Evolutionary conservation across 2,797 vertebrate genomes (phyloP).

Genomic region (Oryzias dopingdopingensis): DNA sequence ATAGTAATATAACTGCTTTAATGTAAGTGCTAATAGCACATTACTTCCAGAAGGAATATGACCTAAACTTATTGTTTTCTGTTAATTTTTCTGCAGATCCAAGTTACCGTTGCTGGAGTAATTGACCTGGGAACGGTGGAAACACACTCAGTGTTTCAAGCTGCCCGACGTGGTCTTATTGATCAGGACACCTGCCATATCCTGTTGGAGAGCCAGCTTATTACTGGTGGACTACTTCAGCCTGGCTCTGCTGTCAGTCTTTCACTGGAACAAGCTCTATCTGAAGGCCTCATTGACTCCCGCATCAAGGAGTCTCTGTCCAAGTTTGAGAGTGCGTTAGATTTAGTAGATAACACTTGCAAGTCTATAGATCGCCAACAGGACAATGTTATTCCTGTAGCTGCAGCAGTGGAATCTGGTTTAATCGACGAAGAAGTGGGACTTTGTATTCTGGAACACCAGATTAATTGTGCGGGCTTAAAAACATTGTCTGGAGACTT

Average conservation of each 20-base stretch:
- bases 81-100: slow-evolving; percentile 74
- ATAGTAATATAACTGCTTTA: slow-evolving; percentile 8
- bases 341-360: slow-evolving; percentile 55
- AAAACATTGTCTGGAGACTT: slow-evolving; percentile 54
- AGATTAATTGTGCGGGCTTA: slow-evolving; percentile 81
- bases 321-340: slow-evolving; percentile 76
- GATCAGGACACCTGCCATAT: slow-evolving; percentile 90
- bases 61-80: slow-evolving; percentile 39
- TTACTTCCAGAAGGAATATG: not conserved
- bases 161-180: slow-evolving; percentile 90
- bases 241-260: slow-evolving; percentile 78
- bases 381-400: slow-evolving; percentile 67
- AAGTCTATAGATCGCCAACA: slow-evolving; percentile 40
- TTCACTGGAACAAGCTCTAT: slow-evolving; percentile 82
- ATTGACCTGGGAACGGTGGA: slow-evolving; percentile 95
- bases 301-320: slow-evolving; percentile 73
- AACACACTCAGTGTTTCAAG: slow-evolving; percentile 89
- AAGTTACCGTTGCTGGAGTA: slow-evolving; percentile 85
- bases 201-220: slow-evolving; percentile 89
- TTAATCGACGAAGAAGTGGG: slow-evolving; percentile 81
- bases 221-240: slow-evolving; percentile 83
- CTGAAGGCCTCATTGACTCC: slow-evolving; percentile 79
- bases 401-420: slow-evolving; percentile 78
- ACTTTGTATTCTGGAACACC: slow-evolving; percentile 85
- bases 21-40: not conserved